Conservation (phyloP, 1,140 invertebrate species). For the Colletes gigas region DNA sequence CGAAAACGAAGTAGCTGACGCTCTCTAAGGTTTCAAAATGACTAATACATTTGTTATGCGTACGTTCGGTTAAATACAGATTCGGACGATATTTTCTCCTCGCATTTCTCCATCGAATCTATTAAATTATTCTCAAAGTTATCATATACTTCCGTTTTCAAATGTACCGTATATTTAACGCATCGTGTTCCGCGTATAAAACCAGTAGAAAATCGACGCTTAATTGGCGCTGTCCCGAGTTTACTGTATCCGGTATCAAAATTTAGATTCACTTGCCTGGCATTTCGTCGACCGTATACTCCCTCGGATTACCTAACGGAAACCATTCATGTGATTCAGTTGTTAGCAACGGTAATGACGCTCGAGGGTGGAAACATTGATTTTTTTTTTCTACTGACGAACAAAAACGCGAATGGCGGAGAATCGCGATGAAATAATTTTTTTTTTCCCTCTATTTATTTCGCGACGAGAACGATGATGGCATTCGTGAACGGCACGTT, state of each 20-base stretch:
- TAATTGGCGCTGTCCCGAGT: not conserved
- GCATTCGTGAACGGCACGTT: no score
- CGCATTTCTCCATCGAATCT: no score
- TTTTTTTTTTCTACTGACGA: conserved; percentile 3
- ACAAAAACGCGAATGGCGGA: not conserved
- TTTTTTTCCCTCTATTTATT: no score
- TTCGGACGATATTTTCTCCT: no score
- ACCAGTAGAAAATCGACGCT: not conserved
- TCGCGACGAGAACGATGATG: no score
- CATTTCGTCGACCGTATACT: not conserved
- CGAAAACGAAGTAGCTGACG: no score
- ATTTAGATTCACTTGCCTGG: not conserved
- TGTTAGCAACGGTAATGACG: conserved; percentile 6
- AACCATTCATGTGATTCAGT: conserved; percentile 31
- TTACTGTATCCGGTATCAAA: conserved; percentile 14
- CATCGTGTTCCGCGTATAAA: not conserved
- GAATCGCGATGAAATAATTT: not conserved
- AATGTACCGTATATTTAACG: not conserved
- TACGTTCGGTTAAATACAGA: no score
- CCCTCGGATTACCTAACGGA: conserved; percentile 25
- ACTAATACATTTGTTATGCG: no score
- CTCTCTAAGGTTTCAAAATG: no score
- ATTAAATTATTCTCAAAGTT: no score
- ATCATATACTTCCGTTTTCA: not conserved
- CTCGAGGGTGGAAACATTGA: conserved; percentile 25